Base-by-base conservation (phyloP, 2,113 vertebrate species). In the Bufo bufo region DNA sequence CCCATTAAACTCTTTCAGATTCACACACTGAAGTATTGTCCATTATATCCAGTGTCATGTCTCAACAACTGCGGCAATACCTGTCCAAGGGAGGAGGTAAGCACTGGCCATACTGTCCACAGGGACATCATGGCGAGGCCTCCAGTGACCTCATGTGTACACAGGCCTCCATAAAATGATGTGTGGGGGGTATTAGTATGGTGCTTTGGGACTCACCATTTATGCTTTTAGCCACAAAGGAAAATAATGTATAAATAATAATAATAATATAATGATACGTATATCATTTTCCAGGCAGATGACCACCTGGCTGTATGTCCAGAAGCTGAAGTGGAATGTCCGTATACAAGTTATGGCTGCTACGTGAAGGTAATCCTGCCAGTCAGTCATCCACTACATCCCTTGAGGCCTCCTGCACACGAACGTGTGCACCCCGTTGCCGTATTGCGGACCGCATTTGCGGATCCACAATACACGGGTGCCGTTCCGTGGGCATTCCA, bases 311-410 rank as follows among this genome's bases (percentile, higher is more conserved):
- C 89, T 0, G 91, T 95, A 90, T 97, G 96, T 89, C 95, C 95
- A 0, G 96, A 97, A 86, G 92, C 93, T 6, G 94, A 96, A 87
- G 94, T 94, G 77, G 95, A 96, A 90, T 97, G 97, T 90, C 93
- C 94, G 0, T 97, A 96, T 56, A 95, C 94, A 89, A 94, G 93
- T 89, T 97, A 96, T 0, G 97, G 97, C 92, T 97, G 97, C 85
- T 87, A 90, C 71, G 88, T 94, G 58, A 96, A 95, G 96, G 97
- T 97, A 94, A 84, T n/a, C 16, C 16, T 11, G 10, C 11, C 19
- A 20, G 49, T 52, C 74, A 0, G 4, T 16, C 59, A 58, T 58
- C 16, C 16, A 19, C 17, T 20, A 33, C 33, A 33, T 33, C 33
- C 33, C 33, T 33, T 33, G 33, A 33, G 33, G 33, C 33, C 33